A percentile compares a stretch with the other conserved stretches of the same genome.
Conservation (phyloP, 2,113 vertebrate genomes). For the Patagioenas fasciata region DNA sequence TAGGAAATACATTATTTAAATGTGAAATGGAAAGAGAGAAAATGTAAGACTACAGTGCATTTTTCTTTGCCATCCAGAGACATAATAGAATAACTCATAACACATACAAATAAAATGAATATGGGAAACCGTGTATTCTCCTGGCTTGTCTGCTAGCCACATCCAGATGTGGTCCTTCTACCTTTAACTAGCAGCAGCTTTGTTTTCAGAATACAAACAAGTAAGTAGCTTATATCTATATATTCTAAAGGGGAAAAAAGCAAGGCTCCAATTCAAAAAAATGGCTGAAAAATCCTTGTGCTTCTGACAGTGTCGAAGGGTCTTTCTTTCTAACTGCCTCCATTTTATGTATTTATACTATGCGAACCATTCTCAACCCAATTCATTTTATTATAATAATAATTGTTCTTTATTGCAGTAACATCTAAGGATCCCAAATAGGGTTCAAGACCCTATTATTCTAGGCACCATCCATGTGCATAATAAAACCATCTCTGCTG, state of each 20-base stretch:
- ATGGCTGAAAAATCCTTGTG: constrained; percentile 22
- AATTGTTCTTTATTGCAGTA: constrained; percentile 56
- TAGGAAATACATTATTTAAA: constrained; percentile 52
- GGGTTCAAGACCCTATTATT: constrained; percentile 56
- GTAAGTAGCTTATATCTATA: neutral
- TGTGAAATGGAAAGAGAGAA: constrained; percentile 30
- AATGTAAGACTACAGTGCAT: neutral
- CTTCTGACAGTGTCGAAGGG: neutral
- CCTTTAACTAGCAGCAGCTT: neutral
- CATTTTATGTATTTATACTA: neutral
- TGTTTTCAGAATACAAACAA: constrained; percentile 29
- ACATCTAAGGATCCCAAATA: constrained; percentile 39
- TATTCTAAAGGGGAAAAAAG: neutral
- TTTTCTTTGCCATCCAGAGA: constrained; percentile 35
- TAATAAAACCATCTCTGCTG: constrained; percentile 44
- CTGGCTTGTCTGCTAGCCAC: constrained; percentile 9
- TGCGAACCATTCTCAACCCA: neutral
- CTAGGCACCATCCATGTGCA: constrained; percentile 21
- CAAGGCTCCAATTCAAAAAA: neutral
- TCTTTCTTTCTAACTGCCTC: neutral
- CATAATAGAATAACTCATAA: constrained; percentile 6
- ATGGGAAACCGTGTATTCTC: neutral
- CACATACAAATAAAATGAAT: constrained; percentile 7
- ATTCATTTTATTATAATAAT: constrained; percentile 59
- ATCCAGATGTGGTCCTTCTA: neutral